Percentiles rank a stretch among this genome's conserved stretches.
phyloP scores from a whole-genome alignment of 2,797 vertebrate genomes.

The Pempheris klunzingeri region DNA sequence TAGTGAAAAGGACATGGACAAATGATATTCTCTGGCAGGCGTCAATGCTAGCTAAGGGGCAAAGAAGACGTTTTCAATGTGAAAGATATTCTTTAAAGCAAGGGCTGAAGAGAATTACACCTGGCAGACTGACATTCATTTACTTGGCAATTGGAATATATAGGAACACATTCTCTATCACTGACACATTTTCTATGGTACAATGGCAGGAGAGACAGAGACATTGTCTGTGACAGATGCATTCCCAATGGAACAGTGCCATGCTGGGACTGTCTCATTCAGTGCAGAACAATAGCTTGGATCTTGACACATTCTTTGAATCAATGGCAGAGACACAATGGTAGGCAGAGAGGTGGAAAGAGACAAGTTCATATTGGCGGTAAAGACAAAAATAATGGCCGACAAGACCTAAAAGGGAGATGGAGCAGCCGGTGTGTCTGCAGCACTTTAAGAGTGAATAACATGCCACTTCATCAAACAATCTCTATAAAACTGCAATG shows the following conservation, averaged over 20 bases:
- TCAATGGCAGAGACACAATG: conserved; percentile 71
- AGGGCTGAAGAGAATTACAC: conserved; percentile 48
- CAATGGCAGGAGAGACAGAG: conserved; percentile 65
- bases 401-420: conserved; percentile 58
- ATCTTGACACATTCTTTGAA: conserved; percentile 72
- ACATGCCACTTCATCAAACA: conserved; percentile 69
- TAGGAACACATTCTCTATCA: conserved; percentile 68
- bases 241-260: conserved; percentile 68
- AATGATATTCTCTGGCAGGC: conserved; percentile 7
- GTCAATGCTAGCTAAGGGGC: conserved; percentile 10
- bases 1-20: conserved; percentile 46
- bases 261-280: conserved; percentile 71
- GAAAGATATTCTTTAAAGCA: conserved; percentile 32
- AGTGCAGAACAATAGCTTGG: conserved; percentile 72
- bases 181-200: conserved; percentile 73
- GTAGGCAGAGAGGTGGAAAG: conserved; percentile 52
- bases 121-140: conserved; percentile 70
- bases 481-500: conserved; percentile 52
- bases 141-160: conserved; percentile 58
- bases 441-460: conserved; percentile 63
- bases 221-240: conserved; percentile 76
- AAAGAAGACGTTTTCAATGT: conserved; percentile 53
- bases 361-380: conserved; percentile 66
- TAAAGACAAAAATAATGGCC: conserved; percentile 73
- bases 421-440: conserved; percentile 22